Base-by-base conservation (phyloP, 2,797 vertebrate species). In the Threskiornis aethiopicus region DNA sequence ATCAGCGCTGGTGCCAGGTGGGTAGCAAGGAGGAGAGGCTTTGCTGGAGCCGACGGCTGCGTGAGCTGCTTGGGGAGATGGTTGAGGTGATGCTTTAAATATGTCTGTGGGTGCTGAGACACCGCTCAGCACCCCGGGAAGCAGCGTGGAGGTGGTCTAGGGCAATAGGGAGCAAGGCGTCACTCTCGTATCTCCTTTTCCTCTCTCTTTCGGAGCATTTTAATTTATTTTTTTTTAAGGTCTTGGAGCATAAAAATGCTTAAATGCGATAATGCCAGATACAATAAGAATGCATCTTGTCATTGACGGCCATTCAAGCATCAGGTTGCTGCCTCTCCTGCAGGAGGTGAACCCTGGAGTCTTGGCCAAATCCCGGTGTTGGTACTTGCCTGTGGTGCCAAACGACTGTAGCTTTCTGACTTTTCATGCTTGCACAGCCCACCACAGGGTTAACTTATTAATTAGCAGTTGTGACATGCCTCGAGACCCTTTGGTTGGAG, bases 1-100 rank as follows among this genome's bases (percentile, higher is more conserved):
- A 93, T 99, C 97, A 99, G 98, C 1, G 98, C 99, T 1, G 98
- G 98, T 37, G 98, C 98, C 86, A 98, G 99, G 99, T 99, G 97
- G 91, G 96, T 89, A 37, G 55, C 4, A 0, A 7, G 12, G 61
- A 14, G 21, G 26, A 11, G 66, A 6, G 2, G 51, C 66, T 54
- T 37, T 0, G 11, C 37, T 13, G 66, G 47, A n/a, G 70, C 35
- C 4, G 3, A 3, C 0, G 22, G 65, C 19, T 16, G 35, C 6
- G 4, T 3, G 41, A 20, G 29, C 13, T 10, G 66, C 13, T 17
- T 3, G 17, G 35, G 35, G 64, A 29, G 13, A 5, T 12, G 33
- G 21, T 2, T 3, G n/a, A 57, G 44, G 10, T 4, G 59, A 10
- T 35, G 41, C 35, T 61, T 44, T 54, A 55, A 16, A 10, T 2